Evolutionary conservation across 2,113 vertebrate species (phyloP), one percentile per base, ranked within the genome.

Genomic region (Mobula hypostoma): DNA sequence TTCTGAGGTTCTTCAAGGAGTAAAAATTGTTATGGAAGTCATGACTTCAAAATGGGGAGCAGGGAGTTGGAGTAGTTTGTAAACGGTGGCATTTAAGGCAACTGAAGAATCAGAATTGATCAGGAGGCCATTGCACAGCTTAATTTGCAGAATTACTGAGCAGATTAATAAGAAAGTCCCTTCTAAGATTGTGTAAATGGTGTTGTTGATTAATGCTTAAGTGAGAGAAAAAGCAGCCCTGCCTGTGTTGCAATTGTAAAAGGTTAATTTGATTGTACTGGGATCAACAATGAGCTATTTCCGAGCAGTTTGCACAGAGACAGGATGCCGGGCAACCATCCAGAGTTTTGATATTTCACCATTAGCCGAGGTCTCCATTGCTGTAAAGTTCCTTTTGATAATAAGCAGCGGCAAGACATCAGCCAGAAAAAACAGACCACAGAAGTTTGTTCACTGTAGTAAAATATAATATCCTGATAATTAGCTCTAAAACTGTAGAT

Each of bases 351-450:
- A 90, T 90, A 66, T 61, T 58, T 32, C 61, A 61, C 48, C 56
- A 87, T 88, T 63, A 88, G 83, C 61, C 83, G 66, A 90, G 32
- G 61, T 27, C 32, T 90, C 15, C 58, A 29, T 90, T 68, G 61
- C 29, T 66, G 85, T 90, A 66, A 90, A 90, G 61, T 66, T 90
- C 85, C 85, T 68, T n/a, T 90, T 90, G 85, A 68, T 90, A 66
- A 90, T 68, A 90, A 90, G 29, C 85, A 90, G 85, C 66, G 32
- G 85, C 85, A 90, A 11, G 2, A 17, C 61, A 90, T 90, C 85
- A 90, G 85, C 85, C 58, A 90, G 61, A 66, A 61, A 66, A 90
- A 90, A 63, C 85, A 90, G n/a, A 66, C 61, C 29, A 87, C 56
- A 87, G 56, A 87, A n/a, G 11, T 87, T 29, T 87, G 82, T 61